A percentile compares a stretch with the other conserved stretches of the same genome.
These are phyloP conservation scores for Menidia beryllina DNA, from an alignment of 2,113 vertebrate genomes.

Conservation along the genomic window DNA sequence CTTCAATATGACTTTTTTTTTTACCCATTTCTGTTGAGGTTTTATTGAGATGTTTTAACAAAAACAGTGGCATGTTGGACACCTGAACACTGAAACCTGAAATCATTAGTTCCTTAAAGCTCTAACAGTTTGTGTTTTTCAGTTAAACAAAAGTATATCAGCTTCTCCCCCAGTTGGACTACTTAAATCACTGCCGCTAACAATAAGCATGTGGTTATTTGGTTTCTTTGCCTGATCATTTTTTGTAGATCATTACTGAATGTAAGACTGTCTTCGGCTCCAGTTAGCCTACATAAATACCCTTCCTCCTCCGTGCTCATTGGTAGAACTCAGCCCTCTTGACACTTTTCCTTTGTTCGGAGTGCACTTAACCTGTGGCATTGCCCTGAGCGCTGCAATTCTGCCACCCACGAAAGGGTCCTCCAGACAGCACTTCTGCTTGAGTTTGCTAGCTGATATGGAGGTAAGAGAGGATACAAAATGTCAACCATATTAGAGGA, in stretches of 20 bases:
- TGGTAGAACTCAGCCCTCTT: slow-evolving; percentile 23
- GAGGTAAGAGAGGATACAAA: slow-evolving; percentile 53
- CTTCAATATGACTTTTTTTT: background rate
- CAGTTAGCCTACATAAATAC: slow-evolving; percentile 40
- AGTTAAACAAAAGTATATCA: no score
- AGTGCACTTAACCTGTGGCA: slow-evolving; percentile 66
- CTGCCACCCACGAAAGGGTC: slow-evolving; percentile 48
- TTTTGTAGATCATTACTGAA: slow-evolving; percentile 8
- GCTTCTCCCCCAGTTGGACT: background rate
- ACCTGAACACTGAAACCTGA: no score
- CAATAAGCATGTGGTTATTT: slow-evolving; percentile 3
- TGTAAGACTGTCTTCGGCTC: slow-evolving; percentile 8
- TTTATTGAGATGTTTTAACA: no score
- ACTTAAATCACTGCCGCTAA: background rate
- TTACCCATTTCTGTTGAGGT: no score
- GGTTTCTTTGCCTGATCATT: slow-evolving; percentile 7
- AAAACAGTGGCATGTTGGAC: no score
- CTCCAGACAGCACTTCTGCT: slow-evolving; percentile 60
- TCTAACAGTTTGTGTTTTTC: no score
- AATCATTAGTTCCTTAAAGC: no score
- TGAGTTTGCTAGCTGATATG: slow-evolving; percentile 47
- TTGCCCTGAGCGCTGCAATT: slow-evolving; percentile 51
- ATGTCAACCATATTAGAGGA: slow-evolving; percentile 64
- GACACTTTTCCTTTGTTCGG: slow-evolving; percentile 50
- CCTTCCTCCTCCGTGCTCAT: slow-evolving; percentile 13